Base-by-base conservation (phyloP, 2,797 vertebrate genomes). In the Smutsia gigantea region DNA sequence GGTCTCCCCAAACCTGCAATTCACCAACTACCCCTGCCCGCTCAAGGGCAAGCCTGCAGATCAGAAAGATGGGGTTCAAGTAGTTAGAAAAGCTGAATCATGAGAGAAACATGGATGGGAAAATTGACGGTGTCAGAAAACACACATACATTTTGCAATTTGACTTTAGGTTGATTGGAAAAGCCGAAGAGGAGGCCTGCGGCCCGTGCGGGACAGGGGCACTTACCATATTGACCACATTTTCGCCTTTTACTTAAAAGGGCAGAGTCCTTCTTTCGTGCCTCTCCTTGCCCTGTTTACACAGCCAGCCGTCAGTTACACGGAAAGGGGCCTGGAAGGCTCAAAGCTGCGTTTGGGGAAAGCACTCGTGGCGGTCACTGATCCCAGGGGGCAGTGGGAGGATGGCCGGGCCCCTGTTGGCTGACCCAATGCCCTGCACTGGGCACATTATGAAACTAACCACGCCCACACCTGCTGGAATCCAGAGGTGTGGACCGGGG, bases 201-300 rank as follows among this genome's bases (percentile, higher is more conserved):
- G 94, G 93, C 92, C 98, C 98, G 96, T 0, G 4, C 72, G 61
- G 87, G 63, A 37, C 72, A 3, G 55, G 39, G 53, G 66, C 98
- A 98, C 98, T 99, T 98, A 99, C 98, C 98, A 86, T 99, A 97
- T 97, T 98, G 98, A 98, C 97, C 98, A 98, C 98, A 99, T 82
- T 99, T 99, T 97, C 98, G 98, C 97, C 98, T 98, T 98, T 99
- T 99, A 99, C 96, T 98, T 99, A 99, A 98, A 98, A 99, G 98
- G 97, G 98, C 96, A 97, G 98, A 97, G 97, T 99, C 98, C 98
- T 98, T 99, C 98, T 98, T 98, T 98, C 98, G 98, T 98, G 98
- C 98, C 98, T 99, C 98, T 98, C 98, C 98, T 98, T 98, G 98
- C 97, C 98, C 98, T 99, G 98, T 99, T 98, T 98, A 98, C 77